Percentiles rank a stretch among this genome's conserved stretches.
phyloP scores from a whole-genome alignment of 2,797 vertebrate species.

The Aeoliscus strigatus region DNA sequence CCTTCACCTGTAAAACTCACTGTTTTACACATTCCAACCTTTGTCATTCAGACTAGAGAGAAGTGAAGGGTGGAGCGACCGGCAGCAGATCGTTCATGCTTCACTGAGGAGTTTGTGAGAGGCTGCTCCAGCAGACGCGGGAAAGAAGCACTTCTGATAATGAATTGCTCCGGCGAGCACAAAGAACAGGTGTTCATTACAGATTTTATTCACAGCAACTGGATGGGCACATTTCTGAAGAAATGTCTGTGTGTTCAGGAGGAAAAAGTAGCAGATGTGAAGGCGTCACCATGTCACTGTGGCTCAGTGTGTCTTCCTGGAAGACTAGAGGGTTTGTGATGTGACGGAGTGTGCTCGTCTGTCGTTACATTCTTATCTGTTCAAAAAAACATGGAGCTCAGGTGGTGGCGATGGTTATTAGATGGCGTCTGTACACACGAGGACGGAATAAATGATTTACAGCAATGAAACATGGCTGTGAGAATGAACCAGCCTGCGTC shows the following conservation, averaged over 20 bases:
- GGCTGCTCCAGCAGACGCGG: neutral
- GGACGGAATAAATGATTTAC: conserved; percentile 19
- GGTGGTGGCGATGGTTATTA: too few relatives aligned
- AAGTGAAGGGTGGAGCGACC: neutral
- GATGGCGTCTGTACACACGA: neutral
- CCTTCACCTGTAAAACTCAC: too few relatives aligned
- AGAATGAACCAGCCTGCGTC: too few relatives aligned
- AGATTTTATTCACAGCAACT: conserved; percentile 7
- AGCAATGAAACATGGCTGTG: conserved; percentile 13
- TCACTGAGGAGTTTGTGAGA: conserved; percentile 4
- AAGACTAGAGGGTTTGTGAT: conserved; percentile 16
- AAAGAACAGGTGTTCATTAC: conserved; percentile 28
- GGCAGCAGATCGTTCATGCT: neutral
- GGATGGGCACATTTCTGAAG: too few relatives aligned
- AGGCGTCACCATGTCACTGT: neutral
- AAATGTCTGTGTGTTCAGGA: too few relatives aligned
- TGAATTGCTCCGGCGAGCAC: conserved; percentile 8
- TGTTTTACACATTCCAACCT: too few relatives aligned
- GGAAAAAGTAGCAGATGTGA: neutral
- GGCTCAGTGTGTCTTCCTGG: neutral
- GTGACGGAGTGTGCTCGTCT: too few relatives aligned
- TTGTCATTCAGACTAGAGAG: too few relatives aligned
- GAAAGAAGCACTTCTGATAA: conserved; percentile 21
- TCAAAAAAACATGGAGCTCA: too few relatives aligned
- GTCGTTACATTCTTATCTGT: too few relatives aligned